Percentiles rank a stretch among this genome's conserved stretches.
Conservation (phyloP, 2,113 vertebrate genomes). For the Protobothrops mucrosquamatus region DNA sequence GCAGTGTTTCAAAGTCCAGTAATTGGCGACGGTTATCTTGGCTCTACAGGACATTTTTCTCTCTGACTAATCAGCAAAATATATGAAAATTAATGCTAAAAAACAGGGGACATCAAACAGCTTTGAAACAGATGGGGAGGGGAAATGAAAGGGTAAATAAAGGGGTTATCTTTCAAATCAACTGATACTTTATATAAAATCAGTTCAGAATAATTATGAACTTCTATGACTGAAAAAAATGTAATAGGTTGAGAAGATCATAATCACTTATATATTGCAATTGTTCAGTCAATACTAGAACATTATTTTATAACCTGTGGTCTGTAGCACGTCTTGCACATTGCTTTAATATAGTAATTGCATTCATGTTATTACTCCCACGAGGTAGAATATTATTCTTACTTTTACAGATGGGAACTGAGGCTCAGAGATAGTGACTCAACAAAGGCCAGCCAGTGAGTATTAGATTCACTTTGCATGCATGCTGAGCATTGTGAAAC, state of each 20-base stretch:
- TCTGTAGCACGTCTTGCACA: background rate
- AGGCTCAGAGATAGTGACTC: slow-evolving; percentile 23
- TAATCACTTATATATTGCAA: background rate
- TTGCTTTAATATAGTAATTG: background rate
- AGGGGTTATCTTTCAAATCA: background rate
- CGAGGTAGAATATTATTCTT: slow-evolving; percentile 29
- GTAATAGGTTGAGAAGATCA: background rate
- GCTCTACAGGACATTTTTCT: background rate
- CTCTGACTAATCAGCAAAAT: background rate
- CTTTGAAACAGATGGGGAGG: background rate
- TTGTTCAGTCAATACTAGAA: background rate
- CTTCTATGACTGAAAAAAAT: background rate
- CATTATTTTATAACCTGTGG: background rate
- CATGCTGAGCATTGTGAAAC: slow-evolving; percentile 9
- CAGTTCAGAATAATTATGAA: background rate
- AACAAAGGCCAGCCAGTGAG: slow-evolving; percentile 21
- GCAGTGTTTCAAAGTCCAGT: slow-evolving; percentile 4
- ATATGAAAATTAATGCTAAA: slow-evolving; percentile 2
- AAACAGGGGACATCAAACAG: background rate
- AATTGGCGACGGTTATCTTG: slow-evolving; percentile 6
- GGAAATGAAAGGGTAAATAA: background rate
- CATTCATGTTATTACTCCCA: background rate
- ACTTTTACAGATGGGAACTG: slow-evolving; percentile 36
- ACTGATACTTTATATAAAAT: background rate
- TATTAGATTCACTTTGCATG: slow-evolving; percentile 26